phyloP scores from a whole-genome alignment of 37 sponge, comb jelly and placozoan species.

The Tethya wilhelma region DNA sequence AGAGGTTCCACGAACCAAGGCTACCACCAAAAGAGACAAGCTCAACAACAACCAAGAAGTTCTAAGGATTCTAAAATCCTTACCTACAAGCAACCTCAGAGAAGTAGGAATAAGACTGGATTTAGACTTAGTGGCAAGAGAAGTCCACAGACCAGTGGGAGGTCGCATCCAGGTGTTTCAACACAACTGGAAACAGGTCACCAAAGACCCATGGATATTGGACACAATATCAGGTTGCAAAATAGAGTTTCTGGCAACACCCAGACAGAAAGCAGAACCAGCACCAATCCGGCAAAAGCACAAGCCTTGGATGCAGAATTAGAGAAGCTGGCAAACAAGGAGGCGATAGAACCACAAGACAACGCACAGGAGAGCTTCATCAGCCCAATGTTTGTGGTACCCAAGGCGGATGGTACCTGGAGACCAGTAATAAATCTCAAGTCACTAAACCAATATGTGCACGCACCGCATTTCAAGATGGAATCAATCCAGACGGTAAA shows the following conservation, averaged over 20 bases:
- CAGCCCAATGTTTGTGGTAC: constrained; percentile 38
- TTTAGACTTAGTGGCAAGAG: too few relatives aligned
- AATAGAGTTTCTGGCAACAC: too few relatives aligned
- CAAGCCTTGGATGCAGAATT: neutral
- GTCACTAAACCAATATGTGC: neutral
- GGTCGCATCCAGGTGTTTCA: neutral
- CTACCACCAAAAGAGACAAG: too few relatives aligned
- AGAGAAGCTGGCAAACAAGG: too few relatives aligned
- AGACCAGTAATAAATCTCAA: constrained; percentile 20
- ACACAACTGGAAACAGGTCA: neutral
- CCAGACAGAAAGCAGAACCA: too few relatives aligned
- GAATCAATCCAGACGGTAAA: constrained; percentile 18
- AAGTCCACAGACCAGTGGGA: constrained; percentile 2
- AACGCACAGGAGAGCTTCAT: neutral
- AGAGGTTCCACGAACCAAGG: neutral
- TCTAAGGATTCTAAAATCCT: too few relatives aligned
- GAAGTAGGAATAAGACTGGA: too few relatives aligned
- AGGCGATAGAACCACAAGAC: too few relatives aligned
- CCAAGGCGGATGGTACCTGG: constrained; percentile 36
- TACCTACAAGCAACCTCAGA: too few relatives aligned
- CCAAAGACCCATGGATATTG: constrained; percentile 17
- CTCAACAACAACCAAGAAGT: too few relatives aligned
- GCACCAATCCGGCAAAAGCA: neutral
- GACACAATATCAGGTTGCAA: constrained; percentile 7
- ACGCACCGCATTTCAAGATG: constrained; percentile 20